These are phyloP conservation scores for Corythoichthys haematopterus DNA, from an alignment of 2,113 vertebrate species.

Conservation along the genomic window DNA sequence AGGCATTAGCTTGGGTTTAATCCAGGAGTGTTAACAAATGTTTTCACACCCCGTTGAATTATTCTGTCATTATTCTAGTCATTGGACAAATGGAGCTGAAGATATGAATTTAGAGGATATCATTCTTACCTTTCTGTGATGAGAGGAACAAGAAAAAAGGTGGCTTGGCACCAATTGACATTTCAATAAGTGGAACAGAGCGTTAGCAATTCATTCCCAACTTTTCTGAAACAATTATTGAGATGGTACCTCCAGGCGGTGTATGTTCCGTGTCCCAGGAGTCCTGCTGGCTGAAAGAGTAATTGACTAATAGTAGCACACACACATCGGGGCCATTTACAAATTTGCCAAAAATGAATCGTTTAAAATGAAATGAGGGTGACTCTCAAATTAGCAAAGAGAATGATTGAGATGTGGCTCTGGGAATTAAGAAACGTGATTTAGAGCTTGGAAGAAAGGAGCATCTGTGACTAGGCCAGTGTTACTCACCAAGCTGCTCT, in stretches of 20 bases:
- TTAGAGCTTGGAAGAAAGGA: slow-evolving; percentile 81
- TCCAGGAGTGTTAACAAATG: not conserved
- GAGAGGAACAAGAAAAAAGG: slow-evolving; percentile 76
- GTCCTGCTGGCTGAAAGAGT: slow-evolving; percentile 99
- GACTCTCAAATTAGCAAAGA: slow-evolving; percentile 95
- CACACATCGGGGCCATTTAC: slow-evolving; percentile 90
- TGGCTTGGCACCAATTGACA: slow-evolving; percentile 88
- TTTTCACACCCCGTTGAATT: not conserved
- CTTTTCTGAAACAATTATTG: slow-evolving; percentile 99
- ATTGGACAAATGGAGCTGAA: not conserved
- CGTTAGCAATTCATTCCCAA: slow-evolving; percentile 96
- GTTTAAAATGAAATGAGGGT: slow-evolving; percentile 94
- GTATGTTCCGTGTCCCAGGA: slow-evolving; percentile 99
- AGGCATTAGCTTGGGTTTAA: not conserved
- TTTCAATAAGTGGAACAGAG: slow-evolving; percentile 99
- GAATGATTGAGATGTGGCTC: slow-evolving; percentile 91
- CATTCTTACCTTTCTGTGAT: slow-evolving; percentile 76
- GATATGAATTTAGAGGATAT: slow-evolving; percentile 15
- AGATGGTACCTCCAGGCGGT: slow-evolving; percentile 99
- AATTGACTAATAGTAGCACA: slow-evolving; percentile 98
- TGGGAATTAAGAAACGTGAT: slow-evolving; percentile 84
- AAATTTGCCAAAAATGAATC: slow-evolving; percentile 96
- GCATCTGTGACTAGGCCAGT: slow-evolving; percentile 78
- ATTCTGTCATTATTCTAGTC: not conserved
- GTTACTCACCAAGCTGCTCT: slow-evolving; percentile 58